Conservation (phyloP, 2,113 vertebrate genomes). For the Hippocampus zosterae region DNA sequence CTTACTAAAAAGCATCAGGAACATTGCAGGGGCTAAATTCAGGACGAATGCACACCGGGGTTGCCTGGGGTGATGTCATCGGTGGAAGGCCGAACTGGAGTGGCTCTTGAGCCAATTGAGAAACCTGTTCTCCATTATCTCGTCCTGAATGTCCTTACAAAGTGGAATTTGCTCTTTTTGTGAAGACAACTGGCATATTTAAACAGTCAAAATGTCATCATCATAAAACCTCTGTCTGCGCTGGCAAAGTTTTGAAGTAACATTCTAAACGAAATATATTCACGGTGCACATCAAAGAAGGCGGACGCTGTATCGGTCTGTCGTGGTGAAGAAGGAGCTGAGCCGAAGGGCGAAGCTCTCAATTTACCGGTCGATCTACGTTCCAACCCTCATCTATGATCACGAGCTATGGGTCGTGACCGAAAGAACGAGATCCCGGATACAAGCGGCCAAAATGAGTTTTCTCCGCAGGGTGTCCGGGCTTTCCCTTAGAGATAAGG, state of each 20-base stretch:
- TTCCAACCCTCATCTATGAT: no score
- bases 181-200: not conserved
- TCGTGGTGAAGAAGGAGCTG: no score
- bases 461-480: no score
- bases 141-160: not conserved
- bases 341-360: no score
- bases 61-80: not conserved
- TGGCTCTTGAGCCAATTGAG: not conserved
- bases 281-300: no score
- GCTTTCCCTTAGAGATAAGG: no score
- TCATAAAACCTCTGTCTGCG: not conserved
- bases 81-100: not conserved
- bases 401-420: no score
- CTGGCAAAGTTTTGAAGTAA: not conserved
- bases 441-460: no score
- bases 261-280: not conserved
- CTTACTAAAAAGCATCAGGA: not conserved
- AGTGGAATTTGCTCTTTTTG: not conserved
- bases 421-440: no score
- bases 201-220: not conserved
- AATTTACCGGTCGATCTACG: no score
- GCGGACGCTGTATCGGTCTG: no score
- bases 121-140: not conserved
- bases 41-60: not conserved
- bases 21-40: not conserved